Evolutionary conservation across 2,888 invertebrate genomes (phyloP).

Genomic region (Drosophila subsilvestris): DNA sequence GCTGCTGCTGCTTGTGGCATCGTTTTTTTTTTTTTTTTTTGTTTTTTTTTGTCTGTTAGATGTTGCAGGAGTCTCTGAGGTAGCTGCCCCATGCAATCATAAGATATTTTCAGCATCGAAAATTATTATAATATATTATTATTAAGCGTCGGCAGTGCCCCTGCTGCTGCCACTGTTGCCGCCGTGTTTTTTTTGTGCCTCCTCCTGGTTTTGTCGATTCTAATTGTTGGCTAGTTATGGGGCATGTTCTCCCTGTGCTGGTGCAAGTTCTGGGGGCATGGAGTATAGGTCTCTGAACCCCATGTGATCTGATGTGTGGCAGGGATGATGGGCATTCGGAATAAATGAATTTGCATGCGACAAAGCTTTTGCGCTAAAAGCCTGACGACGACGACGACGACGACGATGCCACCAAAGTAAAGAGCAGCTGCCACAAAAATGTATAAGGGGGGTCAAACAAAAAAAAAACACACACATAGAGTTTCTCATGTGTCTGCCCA

Average conservation of each 20-base stretch:
- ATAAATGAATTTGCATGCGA: slow-evolving; percentile 72
- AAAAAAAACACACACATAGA: slow-evolving; percentile 10
- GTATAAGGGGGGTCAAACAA: slow-evolving; percentile 2
- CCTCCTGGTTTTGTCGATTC: slow-evolving; percentile 25
- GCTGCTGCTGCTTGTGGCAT: slow-evolving; percentile 22
- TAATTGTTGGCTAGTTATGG: slow-evolving; percentile 44
- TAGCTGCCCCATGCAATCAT: slow-evolving; percentile 72
- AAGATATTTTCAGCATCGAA: slow-evolving; percentile 80
- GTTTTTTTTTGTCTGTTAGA: slow-evolving; percentile 36
- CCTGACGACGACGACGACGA: slow-evolving; percentile 46
- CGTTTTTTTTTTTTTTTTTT: slow-evolving; percentile 22
- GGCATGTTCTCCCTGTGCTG: slow-evolving; percentile 7
- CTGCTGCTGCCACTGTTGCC: slow-evolving; percentile 9
- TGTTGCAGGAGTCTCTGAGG: slow-evolving; percentile 39
- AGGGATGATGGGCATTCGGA: slow-evolving; percentile 58
- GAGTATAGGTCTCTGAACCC: slow-evolving; percentile 61
- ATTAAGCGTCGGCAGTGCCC: slow-evolving; percentile 51
- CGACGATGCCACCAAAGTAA: slow-evolving; percentile 39
- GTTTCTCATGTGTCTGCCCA: slow-evolving; percentile 6
- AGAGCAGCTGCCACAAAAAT: slow-evolving; percentile 52
- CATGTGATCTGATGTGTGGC: slow-evolving; percentile 2
- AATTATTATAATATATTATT: slow-evolving; percentile 84
- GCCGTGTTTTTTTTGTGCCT: slow-evolving; percentile 30
- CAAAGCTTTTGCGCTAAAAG: slow-evolving; percentile 69
- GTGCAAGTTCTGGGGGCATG: slow-evolving; percentile 3